Conservation (phyloP, 2,797 vertebrate species). For the Micrastur ruficollis region DNA sequence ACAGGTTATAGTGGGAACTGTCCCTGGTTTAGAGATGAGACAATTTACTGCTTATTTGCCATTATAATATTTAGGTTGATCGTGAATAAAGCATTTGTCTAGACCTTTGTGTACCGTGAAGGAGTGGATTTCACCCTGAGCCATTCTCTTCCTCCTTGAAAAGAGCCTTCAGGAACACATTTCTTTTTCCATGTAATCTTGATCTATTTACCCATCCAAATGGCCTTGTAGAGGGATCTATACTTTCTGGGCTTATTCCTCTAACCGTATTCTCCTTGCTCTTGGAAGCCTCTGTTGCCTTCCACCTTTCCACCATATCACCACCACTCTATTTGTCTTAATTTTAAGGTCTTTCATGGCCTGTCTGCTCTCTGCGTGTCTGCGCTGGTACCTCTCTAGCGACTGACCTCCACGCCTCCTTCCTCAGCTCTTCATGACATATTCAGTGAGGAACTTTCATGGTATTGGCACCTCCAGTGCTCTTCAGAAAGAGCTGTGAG, state of each 20-base stretch:
- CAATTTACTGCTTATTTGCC: not conserved
- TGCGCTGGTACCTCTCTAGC: not conserved
- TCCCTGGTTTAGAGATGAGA: not conserved
- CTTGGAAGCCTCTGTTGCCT: not conserved
- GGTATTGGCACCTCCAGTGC: too few species aligned
- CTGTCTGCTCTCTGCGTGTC: not conserved
- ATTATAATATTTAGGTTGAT: not conserved
- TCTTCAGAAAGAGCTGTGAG: not conserved
- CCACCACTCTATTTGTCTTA: not conserved
- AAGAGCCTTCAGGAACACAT: not conserved
- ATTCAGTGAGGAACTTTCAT: not conserved
- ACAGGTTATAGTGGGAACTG: not conserved
- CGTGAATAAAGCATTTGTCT: not conserved
- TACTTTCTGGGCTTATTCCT: not conserved
- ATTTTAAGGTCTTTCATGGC: not conserved
- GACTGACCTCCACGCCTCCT: not conserved
- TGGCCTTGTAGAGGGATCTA: not conserved
- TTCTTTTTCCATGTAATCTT: not conserved
- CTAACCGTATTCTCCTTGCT: not conserved
- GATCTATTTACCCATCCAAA: not conserved
- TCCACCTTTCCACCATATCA: not conserved
- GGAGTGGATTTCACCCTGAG: not conserved
- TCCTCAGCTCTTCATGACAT: not conserved
- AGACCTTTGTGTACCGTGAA: not conserved
- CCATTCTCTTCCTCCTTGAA: not conserved